Base-by-base conservation (phyloP, 1,140 invertebrate genomes). In the Solenopsis invicta region DNA sequence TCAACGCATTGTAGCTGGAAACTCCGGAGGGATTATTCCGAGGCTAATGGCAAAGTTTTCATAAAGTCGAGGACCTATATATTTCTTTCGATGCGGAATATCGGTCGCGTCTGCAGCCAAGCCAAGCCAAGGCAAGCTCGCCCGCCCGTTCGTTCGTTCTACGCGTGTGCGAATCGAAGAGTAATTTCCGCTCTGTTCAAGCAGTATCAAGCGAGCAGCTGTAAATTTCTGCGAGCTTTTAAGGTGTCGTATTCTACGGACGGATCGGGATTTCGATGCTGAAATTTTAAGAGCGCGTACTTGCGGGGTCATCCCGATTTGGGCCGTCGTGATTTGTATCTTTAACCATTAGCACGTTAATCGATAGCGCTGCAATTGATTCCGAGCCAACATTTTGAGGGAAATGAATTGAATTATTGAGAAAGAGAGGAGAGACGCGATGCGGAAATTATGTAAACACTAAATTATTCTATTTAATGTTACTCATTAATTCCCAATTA, bases 221-320 rank as follows among this genome's bases (percentile, higher is more conserved):
- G 80, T 84, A 84, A 84, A 84, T 84, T 84, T 84, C 45, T 84
- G 69, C 80, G 54, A 84, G 80, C 80, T 84, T 84, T 84, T 84
- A 84, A 84, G 80, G 56, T 84, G 69, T 84, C 80, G 69, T 84
- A 50, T 59, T 84, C 69, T 54, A 84, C 54, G 24, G 54, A 67
- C 18, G 24, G 24, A 24, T 61, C 80, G 54, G 13, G 80, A 84
- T 75, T 84, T 84, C 80, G 24, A 84, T n/a, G 54, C 54, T 84
- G 50, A 84, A 74, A 84, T 84, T 84, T 84, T 62, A 74, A 75
- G 69, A 84, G 69, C 80, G 54, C 56, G 69, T 37, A 48, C 67
- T 82, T 59, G n/a, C 72, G 24, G 21, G 21, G 24, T 50, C 37
- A 75, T 75, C 74, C 45, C 21, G 41, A 21, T 56, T 56, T 9